These are phyloP conservation scores for Labeo rohita DNA, from an alignment of 2,113 vertebrate genomes.

Conservation along the genomic window DNA sequence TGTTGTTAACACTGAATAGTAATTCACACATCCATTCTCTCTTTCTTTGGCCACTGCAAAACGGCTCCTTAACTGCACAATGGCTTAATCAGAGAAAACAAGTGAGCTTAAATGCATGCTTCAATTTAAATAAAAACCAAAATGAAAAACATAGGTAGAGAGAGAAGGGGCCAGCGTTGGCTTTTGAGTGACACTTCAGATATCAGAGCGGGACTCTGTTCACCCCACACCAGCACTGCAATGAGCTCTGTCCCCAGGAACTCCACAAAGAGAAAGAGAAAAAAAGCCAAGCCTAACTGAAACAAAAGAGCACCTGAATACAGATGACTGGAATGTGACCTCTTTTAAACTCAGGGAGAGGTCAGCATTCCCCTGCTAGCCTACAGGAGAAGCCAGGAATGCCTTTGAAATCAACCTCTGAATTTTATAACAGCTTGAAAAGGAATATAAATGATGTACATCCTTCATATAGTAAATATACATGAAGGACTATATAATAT, in stretches of 20 bases:
- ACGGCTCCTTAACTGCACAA: constrained; percentile 37
- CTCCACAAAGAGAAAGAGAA: constrained; percentile 27
- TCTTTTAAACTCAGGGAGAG: constrained; percentile 42
- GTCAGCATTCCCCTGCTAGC: constrained; percentile 17
- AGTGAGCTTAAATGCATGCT: constrained; percentile 6
- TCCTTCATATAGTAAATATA: too few species aligned
- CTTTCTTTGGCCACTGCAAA: constrained; percentile 4
- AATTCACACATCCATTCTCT: constrained; percentile 7
- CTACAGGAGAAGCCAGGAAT: neutral
- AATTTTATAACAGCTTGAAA: constrained; percentile 46
- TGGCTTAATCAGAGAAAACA: constrained; percentile 30
- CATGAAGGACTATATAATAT: too few species aligned
- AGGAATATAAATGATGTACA: constrained; percentile 59
- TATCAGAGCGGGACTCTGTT: constrained; percentile 68
- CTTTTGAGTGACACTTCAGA: constrained; percentile 66
- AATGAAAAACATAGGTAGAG: constrained; percentile 52
- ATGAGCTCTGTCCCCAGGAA: constrained; percentile 62
- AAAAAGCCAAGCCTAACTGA: constrained; percentile 54
- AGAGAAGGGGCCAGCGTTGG: constrained; percentile 1
- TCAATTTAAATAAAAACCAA: constrained; percentile 23
- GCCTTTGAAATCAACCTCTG: neutral
- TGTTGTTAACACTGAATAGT: neutral
- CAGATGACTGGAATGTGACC: constrained; percentile 11
- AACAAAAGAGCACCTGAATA: constrained; percentile 49
- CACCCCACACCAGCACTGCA: constrained; percentile 68